Conservation (phyloP, 2,113 vertebrate species). For the Scytalopus superciliaris region DNA sequence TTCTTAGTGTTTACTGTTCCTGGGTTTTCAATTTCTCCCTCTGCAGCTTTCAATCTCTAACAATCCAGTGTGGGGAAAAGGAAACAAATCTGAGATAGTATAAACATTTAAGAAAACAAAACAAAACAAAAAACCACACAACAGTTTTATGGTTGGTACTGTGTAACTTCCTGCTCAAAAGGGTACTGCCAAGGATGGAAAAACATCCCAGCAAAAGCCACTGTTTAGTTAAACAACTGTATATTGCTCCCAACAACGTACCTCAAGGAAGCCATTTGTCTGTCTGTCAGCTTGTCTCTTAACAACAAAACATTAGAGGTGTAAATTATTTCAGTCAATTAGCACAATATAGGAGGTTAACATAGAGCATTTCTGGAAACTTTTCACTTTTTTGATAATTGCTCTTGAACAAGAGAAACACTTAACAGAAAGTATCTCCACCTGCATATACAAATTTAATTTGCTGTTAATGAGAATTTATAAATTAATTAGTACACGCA, state of each 20-base stretch:
- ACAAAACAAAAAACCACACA: not conserved
- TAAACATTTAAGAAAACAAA: not conserved
- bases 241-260: not conserved
- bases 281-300: not conserved
- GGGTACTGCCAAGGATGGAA: not conserved
- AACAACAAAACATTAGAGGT: not conserved
- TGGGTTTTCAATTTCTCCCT: not conserved
- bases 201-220: not conserved
- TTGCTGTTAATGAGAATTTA: slow-evolving; percentile 62
- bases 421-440: slow-evolving; percentile 54
- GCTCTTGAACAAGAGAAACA: slow-evolving; percentile 21
- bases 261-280: not conserved
- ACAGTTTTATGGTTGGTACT: not conserved
- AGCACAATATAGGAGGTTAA: slow-evolving; percentile 3
- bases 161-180: not conserved
- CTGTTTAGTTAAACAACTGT: slow-evolving; percentile 6
- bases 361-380: not conserved
- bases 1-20: not conserved
- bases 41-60: not conserved
- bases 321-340: slow-evolving; percentile 41
- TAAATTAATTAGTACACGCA: slow-evolving; percentile 66
- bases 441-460: slow-evolving; percentile 50
- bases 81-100: not conserved
- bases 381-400: slow-evolving; percentile 13
- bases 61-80: not conserved